A percentile compares a stretch with the other conserved stretches of the same genome.
Evolutionary conservation across 1,140 invertebrate species (phyloP).

Genomic region (Heliconius hewitsoni): DNA sequence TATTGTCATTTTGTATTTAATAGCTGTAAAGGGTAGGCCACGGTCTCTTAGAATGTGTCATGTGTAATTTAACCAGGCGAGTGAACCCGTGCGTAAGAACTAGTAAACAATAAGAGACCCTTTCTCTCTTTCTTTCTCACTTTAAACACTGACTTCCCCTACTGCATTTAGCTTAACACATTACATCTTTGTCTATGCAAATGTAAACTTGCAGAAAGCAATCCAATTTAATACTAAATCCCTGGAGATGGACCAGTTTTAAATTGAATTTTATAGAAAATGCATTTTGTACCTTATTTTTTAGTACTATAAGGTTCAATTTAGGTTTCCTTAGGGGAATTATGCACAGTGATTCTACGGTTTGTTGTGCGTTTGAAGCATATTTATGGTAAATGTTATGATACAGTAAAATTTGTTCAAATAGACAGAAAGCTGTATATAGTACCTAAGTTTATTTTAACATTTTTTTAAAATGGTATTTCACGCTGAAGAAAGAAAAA

Average conservation of each 20-base stretch:
- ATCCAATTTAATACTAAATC: slow-evolving; percentile 68
- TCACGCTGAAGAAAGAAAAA: neutral
- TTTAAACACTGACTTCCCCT: slow-evolving; percentile 16
- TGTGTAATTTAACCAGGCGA: too few relatives aligned
- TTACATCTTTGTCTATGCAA: slow-evolving; percentile 55
- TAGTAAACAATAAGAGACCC: neutral
- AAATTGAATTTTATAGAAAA: slow-evolving; percentile 58
- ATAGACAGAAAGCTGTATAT: neutral
- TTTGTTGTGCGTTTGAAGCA: slow-evolving; percentile 11
- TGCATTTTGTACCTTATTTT: slow-evolving; percentile 46
- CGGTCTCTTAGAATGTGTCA: too few relatives aligned
- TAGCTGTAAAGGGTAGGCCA: too few relatives aligned
- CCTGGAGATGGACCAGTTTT: slow-evolving; percentile 62
- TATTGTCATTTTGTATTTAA: too few relatives aligned
- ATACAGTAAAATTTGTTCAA: slow-evolving; percentile 7
- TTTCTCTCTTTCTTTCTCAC: neutral
- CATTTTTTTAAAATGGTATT: neutral
- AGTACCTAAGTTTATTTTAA: neutral
- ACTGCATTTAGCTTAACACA: slow-evolving; percentile 3
- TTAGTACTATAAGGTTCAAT: slow-evolving; percentile 34
- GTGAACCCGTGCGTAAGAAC: too few relatives aligned
- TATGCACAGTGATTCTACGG: slow-evolving; percentile 14
- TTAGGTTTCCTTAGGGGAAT: slow-evolving; percentile 23
- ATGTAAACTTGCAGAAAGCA: slow-evolving; percentile 64
- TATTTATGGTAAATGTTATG: slow-evolving; percentile 13